Evolutionary conservation across 2,888 invertebrate genomes (phyloP).

Genomic region (Unio delphinus): DNA sequence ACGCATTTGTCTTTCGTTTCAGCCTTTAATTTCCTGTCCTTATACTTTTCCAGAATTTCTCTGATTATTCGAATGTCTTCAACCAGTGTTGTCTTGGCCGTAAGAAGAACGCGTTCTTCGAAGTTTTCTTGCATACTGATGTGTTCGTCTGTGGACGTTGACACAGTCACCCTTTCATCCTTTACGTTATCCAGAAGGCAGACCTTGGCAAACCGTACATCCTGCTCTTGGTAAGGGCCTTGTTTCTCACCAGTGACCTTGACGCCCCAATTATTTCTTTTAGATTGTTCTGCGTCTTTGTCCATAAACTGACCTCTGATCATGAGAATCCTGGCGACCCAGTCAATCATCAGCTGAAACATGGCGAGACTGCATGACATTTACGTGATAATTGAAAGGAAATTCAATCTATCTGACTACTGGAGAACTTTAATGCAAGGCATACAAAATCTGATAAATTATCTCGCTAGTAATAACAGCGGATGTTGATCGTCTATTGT

Average conservation of each 20-base stretch:
- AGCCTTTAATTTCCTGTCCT: constrained; percentile 56
- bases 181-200: constrained; percentile 50
- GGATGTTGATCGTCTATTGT: no score
- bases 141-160: constrained; percentile 3
- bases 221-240: constrained; percentile 16
- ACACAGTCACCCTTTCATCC: constrained; percentile 31
- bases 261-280: constrained; percentile 22
- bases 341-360: constrained; percentile 59
- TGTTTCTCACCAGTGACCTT: constrained; percentile 18
- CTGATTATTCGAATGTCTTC: constrained; percentile 61
- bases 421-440: no score
- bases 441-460: no score
- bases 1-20: constrained; percentile 58
- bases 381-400: no score
- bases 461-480: no score
- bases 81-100: constrained; percentile 8
- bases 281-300: constrained; percentile 32
- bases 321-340: constrained; percentile 51
- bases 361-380: background rate
- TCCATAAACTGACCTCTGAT: constrained; percentile 52
- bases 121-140: constrained; percentile 2
- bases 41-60: constrained; percentile 60
- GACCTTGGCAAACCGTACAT: constrained; percentile 32
- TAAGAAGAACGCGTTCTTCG: constrained; percentile 7
- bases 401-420: no score